Evolutionary conservation across 1,140 invertebrate species (phyloP).

Genomic region (Sycophila sp.): DNA sequence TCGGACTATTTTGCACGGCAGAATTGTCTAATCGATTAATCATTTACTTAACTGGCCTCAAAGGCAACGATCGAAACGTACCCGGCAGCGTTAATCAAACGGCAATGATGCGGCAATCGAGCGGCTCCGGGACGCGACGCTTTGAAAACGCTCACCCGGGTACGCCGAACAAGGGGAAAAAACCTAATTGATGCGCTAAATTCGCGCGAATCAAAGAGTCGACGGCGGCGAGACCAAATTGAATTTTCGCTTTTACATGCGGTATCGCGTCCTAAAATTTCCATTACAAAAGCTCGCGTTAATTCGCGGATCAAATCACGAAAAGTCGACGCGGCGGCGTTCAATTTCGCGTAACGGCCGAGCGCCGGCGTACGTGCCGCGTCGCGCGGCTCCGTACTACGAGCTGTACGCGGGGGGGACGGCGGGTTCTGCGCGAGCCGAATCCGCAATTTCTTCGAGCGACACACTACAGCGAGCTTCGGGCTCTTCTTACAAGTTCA

Average conservation of each 20-base stretch:
- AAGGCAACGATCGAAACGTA: not conserved
- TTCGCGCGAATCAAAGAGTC: not conserved
- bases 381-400: not conserved
- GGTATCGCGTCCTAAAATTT: conserved; percentile 2
- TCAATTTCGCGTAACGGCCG: not conserved
- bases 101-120: conserved; percentile 7
- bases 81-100: not conserved
- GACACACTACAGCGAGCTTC: not conserved
- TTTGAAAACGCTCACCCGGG: not conserved
- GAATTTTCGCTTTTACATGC: not conserved
- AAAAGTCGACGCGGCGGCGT: not conserved
- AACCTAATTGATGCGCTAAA: not conserved
- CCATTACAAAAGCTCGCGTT: conserved; percentile 7
- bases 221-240: too few species aligned
- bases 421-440: not conserved
- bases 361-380: not conserved
- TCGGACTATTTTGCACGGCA: too few species aligned
- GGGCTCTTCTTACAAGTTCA: not conserved
- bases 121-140: not conserved
- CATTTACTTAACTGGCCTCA: not conserved
- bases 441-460: conserved; percentile 1
- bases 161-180: not conserved
- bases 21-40: not conserved
- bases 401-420: too few species aligned
- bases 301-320: conserved; percentile 11